Conservation (phyloP, 2,888 invertebrate species). For the Limnephilus rhombicus region DNA sequence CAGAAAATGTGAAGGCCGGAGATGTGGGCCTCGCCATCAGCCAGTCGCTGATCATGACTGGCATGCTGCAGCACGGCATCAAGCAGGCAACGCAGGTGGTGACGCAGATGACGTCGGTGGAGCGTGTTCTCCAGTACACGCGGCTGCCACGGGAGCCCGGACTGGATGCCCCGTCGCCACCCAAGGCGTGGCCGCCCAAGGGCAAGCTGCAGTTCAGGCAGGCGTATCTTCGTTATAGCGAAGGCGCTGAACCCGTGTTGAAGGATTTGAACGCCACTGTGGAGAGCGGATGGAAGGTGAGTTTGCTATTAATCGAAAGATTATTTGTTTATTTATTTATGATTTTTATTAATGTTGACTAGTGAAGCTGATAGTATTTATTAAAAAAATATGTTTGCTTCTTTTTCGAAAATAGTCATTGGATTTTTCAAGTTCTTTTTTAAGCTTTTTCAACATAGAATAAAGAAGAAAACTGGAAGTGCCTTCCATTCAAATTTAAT, state of each 20-base stretch:
- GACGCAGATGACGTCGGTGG: slow-evolving; percentile 89
- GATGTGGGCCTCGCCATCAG: slow-evolving; percentile 86
- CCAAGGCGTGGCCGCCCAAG: slow-evolving; percentile 79
- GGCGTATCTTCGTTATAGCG: slow-evolving; percentile 81
- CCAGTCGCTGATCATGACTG: slow-evolving; percentile 85
- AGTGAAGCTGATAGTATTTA: too few species aligned
- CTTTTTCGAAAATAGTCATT: too few species aligned
- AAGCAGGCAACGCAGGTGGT: slow-evolving; percentile 87
- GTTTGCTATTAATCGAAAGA: slow-evolving; percentile 58
- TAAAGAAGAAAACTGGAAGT: too few species aligned
- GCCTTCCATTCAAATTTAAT: too few species aligned
- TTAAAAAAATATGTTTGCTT: too few species aligned
- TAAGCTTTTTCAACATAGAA: too few species aligned
- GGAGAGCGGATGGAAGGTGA: slow-evolving; percentile 82
- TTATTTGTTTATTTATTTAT: not conserved
- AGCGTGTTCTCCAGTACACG: slow-evolving; percentile 88
- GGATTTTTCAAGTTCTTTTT: too few species aligned
- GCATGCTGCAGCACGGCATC: slow-evolving; percentile 89
- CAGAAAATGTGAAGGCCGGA: slow-evolving; percentile 80
- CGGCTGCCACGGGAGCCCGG: slow-evolving; percentile 84
- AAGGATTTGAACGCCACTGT: slow-evolving; percentile 82
- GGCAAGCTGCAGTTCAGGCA: slow-evolving; percentile 81
- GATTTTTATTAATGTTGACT: not conserved
- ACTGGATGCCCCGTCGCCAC: slow-evolving; percentile 80
- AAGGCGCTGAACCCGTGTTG: slow-evolving; percentile 81